Percentiles rank a stretch among this genome's conserved stretches.
Conservation (phyloP, 2,797 vertebrate species). For the Hylomyscus alleni region DNA sequence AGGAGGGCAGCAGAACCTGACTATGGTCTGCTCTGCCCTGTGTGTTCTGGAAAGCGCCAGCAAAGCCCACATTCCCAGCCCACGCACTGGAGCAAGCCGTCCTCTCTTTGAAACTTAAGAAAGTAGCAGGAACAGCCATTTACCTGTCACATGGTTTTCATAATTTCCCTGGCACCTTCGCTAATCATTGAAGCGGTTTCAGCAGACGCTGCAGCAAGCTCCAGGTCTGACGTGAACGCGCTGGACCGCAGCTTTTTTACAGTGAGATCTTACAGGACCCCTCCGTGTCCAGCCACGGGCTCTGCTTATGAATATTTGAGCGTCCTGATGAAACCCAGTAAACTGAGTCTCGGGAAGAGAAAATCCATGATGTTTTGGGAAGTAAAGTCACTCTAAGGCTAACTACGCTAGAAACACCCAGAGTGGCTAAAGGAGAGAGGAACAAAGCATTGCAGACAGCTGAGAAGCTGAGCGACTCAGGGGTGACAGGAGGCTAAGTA, state of each 20-base stretch:
- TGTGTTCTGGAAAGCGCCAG: constrained; percentile 72
- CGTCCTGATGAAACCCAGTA: constrained; percentile 31
- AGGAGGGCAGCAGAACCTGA: constrained; percentile 48
- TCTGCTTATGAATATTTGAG: constrained; percentile 43
- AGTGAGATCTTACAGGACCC: background rate
- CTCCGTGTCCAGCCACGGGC: background rate
- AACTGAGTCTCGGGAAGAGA: background rate
- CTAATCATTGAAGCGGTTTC: constrained; percentile 63
- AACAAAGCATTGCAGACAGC: rapidly evolving
- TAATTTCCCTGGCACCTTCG: constrained; percentile 76
- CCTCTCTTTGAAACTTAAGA: constrained; percentile 82
- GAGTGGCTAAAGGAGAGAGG: background rate
- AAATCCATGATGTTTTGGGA: background rate
- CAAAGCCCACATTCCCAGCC: constrained; percentile 66
- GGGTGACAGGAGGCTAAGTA: background rate
- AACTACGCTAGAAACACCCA: background rate
- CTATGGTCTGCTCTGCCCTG: background rate
- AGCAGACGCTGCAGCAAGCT: background rate
- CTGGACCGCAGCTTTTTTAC: background rate
- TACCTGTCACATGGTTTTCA: constrained; percentile 81
- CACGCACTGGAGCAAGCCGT: constrained; percentile 15
- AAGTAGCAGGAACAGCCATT: constrained; percentile 73
- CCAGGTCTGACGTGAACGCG: background rate
- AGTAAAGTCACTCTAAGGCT: background rate
- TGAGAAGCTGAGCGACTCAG: background rate